A percentile compares a stretch with the other conserved stretches of the same genome.
phyloP scores from a whole-genome alignment of 2,113 vertebrate genomes.

The Callithrix jacchus region DNA sequence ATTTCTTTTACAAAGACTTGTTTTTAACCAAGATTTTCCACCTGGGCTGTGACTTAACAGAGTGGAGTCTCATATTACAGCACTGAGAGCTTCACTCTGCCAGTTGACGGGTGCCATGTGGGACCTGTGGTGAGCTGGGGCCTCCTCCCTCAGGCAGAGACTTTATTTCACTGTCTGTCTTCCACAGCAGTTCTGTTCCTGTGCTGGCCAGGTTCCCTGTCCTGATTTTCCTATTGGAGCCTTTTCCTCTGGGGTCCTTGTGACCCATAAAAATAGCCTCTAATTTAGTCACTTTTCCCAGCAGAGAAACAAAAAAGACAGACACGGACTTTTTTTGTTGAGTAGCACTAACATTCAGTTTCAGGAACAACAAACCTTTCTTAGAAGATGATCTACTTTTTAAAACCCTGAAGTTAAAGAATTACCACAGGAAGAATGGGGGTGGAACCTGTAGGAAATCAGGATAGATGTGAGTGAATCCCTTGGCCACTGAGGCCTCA shows the following conservation, averaged over 20 bases:
- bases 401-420: neutral
- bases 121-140: neutral
- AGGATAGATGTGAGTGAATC: neutral
- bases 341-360: neutral
- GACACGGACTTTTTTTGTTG: neutral
- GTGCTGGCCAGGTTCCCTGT: neutral
- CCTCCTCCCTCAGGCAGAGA: no score
- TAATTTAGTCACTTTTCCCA: neutral
- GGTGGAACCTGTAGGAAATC: neutral
- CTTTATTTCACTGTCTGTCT: neutral
- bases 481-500: neutral
- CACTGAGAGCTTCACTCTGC: neutral
- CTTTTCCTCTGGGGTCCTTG: neutral
- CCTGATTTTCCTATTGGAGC: neutral
- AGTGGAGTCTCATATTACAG: neutral
- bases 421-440: neutral
- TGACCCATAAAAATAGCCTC: constrained; percentile 15
- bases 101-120: neutral
- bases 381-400: constrained; percentile 28
- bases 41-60: neutral
- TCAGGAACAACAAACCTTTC: neutral
- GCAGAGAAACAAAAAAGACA: neutral
- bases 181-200: neutral
- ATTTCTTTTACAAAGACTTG: neutral
- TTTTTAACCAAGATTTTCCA: neutral